phyloP scores from a whole-genome alignment of 2,888 invertebrate species.

The Limnephilus rhombicus region DNA sequence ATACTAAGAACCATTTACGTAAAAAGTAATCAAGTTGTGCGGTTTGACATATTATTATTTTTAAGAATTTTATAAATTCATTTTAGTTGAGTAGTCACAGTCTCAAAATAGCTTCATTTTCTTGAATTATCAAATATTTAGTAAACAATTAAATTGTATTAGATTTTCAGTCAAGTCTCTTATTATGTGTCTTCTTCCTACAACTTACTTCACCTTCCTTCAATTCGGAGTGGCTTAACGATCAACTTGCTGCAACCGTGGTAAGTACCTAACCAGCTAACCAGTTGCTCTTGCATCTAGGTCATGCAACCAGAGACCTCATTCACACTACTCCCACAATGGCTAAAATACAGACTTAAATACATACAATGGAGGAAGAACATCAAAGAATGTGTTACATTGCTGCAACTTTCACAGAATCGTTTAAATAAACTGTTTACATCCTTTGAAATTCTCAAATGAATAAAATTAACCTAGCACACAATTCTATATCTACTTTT shows the following conservation, averaged over 20 bases:
- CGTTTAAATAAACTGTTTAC: background rate
- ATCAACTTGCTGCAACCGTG: background rate
- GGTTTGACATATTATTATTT: background rate
- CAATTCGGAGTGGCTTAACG: background rate
- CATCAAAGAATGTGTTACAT: background rate
- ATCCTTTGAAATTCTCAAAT: background rate
- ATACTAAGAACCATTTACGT: background rate
- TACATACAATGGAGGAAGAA: background rate
- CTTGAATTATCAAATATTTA: background rate
- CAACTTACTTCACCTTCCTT: background rate
- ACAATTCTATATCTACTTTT: background rate
- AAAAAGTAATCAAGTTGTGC: background rate
- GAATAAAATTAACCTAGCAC: background rate
- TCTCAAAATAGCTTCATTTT: background rate
- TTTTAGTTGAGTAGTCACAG: background rate
- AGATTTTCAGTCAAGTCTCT: too few relatives aligned
- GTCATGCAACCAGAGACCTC: conserved; percentile 35
- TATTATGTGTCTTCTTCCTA: background rate
- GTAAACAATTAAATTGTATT: too few relatives aligned
- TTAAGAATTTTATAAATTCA: background rate
- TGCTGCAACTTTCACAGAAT: background rate
- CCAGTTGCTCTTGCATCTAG: conserved; percentile 19
- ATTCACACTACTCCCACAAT: conserved; percentile 31
- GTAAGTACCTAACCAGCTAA: background rate
- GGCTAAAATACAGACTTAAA: conserved; percentile 16